Conservation (phyloP, 2,797 vertebrate genomes). For the Coregonus sp. region DNA sequence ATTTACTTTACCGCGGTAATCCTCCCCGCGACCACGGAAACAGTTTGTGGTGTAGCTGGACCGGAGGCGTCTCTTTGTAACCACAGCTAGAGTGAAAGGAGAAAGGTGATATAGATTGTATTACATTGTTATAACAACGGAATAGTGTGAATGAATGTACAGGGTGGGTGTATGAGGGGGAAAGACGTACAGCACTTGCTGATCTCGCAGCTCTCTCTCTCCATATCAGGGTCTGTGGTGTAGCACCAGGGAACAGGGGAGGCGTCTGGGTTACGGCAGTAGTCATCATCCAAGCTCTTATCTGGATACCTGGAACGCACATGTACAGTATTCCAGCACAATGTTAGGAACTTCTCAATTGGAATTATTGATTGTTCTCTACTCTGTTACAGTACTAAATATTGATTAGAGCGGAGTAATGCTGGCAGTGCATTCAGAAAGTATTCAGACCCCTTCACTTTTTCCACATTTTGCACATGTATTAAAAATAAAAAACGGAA, state of each 20-base stretch:
- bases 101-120: not conserved
- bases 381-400: not conserved
- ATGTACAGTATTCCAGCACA: not conserved
- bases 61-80: slow-evolving; percentile 68
- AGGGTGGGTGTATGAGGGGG: not conserved
- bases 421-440: too few relatives aligned
- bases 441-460: too few relatives aligned
- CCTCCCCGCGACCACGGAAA: slow-evolving; percentile 88
- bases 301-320: slow-evolving; percentile 84
- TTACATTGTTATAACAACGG: not conserved
- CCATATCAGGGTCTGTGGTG: slow-evolving; percentile 79
- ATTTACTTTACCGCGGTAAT: slow-evolving; percentile 87
- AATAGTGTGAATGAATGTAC: not conserved
- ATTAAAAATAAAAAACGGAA: too few relatives aligned
- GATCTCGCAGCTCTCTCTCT: slow-evolving; percentile 88
- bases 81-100: slow-evolving; percentile 69
- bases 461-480: too few relatives aligned
- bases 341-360: not conserved
- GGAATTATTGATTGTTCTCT: not conserved
- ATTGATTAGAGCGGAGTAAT: not conserved
- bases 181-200: slow-evolving; percentile 83
- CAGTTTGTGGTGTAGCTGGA: slow-evolving; percentile 77
- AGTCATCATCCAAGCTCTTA: slow-evolving; percentile 93
- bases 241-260: slow-evolving; percentile 96
- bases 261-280: slow-evolving; percentile 94